These are phyloP conservation scores for Drosophila macrothrix DNA, from an alignment of 2,888 invertebrate genomes.

Conservation along the genomic window DNA sequence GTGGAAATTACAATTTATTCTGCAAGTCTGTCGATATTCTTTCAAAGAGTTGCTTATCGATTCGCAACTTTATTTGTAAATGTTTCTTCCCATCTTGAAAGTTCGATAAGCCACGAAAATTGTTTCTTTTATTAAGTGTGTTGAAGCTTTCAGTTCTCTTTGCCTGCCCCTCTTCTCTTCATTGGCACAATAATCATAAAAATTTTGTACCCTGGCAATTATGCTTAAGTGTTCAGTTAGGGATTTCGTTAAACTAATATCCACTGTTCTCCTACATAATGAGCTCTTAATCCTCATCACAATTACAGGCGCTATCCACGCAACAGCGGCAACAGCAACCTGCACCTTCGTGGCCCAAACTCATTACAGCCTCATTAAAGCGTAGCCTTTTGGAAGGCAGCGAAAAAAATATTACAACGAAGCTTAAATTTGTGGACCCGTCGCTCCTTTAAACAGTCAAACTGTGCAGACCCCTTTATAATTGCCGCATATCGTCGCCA, in stretches of 20 bases:
- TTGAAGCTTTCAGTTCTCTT: not conserved
- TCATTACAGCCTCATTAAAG: constrained; percentile 52
- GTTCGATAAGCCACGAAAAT: not conserved
- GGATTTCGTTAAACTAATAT: constrained; percentile 36
- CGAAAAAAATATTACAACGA: not conserved
- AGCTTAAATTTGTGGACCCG: constrained; percentile 29
- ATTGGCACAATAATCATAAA: constrained; percentile 1
- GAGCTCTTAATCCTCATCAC: constrained; percentile 50
- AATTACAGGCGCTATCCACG: constrained; percentile 35
- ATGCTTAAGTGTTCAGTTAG: constrained; percentile 28
- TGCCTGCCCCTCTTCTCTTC: not conserved
- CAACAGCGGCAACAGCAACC: constrained; percentile 15
- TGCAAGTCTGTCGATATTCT: not conserved
- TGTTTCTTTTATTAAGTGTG: not conserved
- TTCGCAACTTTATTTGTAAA: not conserved
- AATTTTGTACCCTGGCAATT: constrained; percentile 23
- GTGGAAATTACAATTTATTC: not conserved
- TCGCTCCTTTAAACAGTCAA: not conserved
- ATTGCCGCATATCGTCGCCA: constrained; percentile 60
- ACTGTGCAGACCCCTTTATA: constrained; percentile 46
- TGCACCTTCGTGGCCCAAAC: constrained; percentile 33
- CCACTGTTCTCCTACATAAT: constrained; percentile 35
- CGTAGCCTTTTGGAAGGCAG: constrained; percentile 8
- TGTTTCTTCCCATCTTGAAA: not conserved
- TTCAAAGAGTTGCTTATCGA: not conserved